Evolutionary conservation across 2,797 vertebrate genomes (phyloP).

Genomic region (Pseudomugil tenellus): DNA sequence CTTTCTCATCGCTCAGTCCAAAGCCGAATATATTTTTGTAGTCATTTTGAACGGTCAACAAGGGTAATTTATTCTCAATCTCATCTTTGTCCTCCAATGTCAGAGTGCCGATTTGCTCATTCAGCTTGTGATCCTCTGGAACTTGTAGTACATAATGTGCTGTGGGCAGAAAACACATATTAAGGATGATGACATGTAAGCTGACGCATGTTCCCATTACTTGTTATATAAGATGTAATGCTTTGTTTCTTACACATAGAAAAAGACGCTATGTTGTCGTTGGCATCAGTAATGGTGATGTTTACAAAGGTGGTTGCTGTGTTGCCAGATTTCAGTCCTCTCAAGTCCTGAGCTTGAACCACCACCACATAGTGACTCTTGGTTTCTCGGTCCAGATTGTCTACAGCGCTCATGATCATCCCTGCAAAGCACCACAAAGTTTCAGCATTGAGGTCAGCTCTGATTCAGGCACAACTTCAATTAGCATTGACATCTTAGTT

Average conservation of each 20-base stretch:
- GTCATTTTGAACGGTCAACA: constrained; percentile 75
- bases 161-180: constrained; percentile 57
- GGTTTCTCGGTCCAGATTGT: constrained; percentile 88
- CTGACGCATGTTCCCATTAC: background rate
- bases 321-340: constrained; percentile 72
- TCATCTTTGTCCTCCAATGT: constrained; percentile 87
- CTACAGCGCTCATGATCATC: constrained; percentile 79
- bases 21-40: constrained; percentile 80
- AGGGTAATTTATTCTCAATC: constrained; percentile 89
- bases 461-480: constrained; percentile 42
- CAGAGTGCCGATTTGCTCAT: constrained; percentile 83
- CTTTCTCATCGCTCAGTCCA: constrained; percentile 77
- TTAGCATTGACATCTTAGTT: constrained; percentile 9
- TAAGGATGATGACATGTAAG: background rate
- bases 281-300: constrained; percentile 87
- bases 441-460: constrained; percentile 34
- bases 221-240: background rate
- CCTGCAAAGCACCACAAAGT: constrained; percentile 76
- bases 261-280: constrained; percentile 92
- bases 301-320: constrained; percentile 86
- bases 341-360: constrained; percentile 87
- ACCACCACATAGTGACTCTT: constrained; percentile 83
- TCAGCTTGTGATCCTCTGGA: constrained; percentile 84
- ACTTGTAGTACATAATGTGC: constrained; percentile 83
- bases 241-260: constrained; percentile 76